These are phyloP conservation scores for Paelopatides confundens DNA, from an alignment of 53 echinoderm and acorn worm genomes.

Conservation along the genomic window DNA sequence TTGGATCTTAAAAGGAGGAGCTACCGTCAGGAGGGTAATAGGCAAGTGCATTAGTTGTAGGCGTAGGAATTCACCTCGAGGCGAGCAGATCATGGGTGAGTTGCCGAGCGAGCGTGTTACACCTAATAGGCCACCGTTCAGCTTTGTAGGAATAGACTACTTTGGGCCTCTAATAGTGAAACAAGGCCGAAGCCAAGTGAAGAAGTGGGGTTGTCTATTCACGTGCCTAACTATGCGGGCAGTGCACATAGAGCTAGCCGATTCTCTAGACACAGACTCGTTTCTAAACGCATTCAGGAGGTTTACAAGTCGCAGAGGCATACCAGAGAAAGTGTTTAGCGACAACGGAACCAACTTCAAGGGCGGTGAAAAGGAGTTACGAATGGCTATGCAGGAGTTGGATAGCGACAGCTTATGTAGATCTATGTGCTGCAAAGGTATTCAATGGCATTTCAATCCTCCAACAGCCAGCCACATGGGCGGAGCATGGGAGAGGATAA, in stretches of 20 bases:
- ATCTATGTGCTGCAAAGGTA: background rate
- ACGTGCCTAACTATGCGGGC: conserved; percentile 56
- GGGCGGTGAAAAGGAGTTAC: conserved; percentile 48
- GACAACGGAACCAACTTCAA: conserved; percentile 67
- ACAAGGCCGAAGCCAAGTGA: conserved; percentile 27
- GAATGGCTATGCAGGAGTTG: background rate
- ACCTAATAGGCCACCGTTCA: conserved; percentile 55
- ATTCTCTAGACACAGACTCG: conserved; percentile 56
- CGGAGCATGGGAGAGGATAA: conserved; percentile 53
- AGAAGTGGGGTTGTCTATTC: conserved; percentile 47
- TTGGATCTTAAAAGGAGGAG: conserved; percentile 57
- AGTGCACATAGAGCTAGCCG: conserved; percentile 45
- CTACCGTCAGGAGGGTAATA: conserved; percentile 41
- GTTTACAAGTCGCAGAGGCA: conserved; percentile 47
- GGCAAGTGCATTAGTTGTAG: conserved; percentile 52
- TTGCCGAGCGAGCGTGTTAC: conserved; percentile 53
- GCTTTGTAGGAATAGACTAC: conserved; percentile 47
- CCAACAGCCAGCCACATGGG: conserved; percentile 50
- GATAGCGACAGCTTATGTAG: background rate
- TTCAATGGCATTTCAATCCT: conserved; percentile 54
- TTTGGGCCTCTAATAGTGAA: conserved; percentile 60
- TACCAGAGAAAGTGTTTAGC: conserved; percentile 27
- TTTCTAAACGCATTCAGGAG: conserved; percentile 54
- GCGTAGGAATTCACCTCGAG: conserved; percentile 34
- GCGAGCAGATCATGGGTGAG: conserved; percentile 52